Evolutionary conservation across 2,113 vertebrate species (phyloP), one percentile per base, ranked within the genome.

Genomic region (Acrocephalus kingi): DNA sequence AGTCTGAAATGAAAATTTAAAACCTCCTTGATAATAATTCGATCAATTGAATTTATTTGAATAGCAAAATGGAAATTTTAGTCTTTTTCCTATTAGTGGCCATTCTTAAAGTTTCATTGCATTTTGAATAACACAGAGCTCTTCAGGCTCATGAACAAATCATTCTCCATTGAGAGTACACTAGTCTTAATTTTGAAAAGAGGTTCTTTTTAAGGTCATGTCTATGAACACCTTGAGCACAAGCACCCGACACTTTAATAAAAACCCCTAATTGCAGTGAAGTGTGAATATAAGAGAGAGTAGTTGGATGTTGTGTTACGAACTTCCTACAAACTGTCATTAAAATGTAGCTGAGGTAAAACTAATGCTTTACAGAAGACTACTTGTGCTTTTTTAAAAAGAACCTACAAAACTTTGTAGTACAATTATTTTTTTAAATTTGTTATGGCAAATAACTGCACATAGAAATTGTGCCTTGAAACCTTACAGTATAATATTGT

Each of bases 401-500:
- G 14, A 73, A 10, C 37, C 55, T 83, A 51, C 1, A 35, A 46
- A 79, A 43, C 5, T 66, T 84, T 6, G 16, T 75, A 51, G 35
- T 37, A 43, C 0, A 0, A 20, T 45, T 55, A 13, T 43, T 49
- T 78, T 51, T 39, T 4, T 3, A 46, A 31, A 6, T 52, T 52
- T 45, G 2, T 76, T 46, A 22, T 14, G 23, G 43, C 28, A 85
- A 87, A 71, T 75, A 89, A 56, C 23, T 37, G 33, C 55, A 48
- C 27, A 18, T 45, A 73, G 41, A 68, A 84, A 58, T 54, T 41
- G 39, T 79, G 64, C 54, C 71, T 91, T 93, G 54, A 87, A 91
- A 87, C 71, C 15, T 55, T 75, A 22, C 6, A 30, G 35, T 89
- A 24, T 14, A 59, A 33, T 78, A n/a, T 3, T 83, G 20, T 33